Conservation (phyloP, 2,888 invertebrate species). For the Tuberolachnus salignus region DNA sequence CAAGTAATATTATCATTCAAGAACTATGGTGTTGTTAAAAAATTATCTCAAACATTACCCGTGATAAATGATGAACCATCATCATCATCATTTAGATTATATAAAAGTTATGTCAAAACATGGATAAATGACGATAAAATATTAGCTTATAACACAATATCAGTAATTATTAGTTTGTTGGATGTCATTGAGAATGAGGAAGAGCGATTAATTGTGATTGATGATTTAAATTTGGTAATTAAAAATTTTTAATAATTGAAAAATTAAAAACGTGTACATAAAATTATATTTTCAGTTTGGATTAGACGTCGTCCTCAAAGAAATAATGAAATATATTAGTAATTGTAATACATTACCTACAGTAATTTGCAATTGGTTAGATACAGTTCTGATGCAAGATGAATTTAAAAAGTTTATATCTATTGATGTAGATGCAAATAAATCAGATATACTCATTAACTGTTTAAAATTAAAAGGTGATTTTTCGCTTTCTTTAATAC, state of each 20-base stretch:
- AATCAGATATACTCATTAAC: constrained; percentile 33
- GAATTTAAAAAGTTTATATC: constrained; percentile 48
- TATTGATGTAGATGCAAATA: constrained; percentile 16
- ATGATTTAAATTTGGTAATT: constrained; percentile 41
- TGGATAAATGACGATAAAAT: constrained; percentile 41
- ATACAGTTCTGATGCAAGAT: constrained; percentile 27
- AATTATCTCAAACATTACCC: constrained; percentile 34
- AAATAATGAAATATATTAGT: constrained; percentile 52
- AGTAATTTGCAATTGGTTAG: constrained; percentile 43
- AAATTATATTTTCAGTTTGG: constrained; percentile 24
- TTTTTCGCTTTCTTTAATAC: background rate
- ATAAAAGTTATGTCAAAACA: constrained; percentile 31
- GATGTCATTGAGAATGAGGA: constrained; percentile 10
- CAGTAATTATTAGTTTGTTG: constrained; percentile 38
- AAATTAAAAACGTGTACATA: background rate
- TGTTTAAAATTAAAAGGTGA: constrained; percentile 41
- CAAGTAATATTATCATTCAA: constrained; percentile 48
- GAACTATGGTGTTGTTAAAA: constrained; percentile 10
- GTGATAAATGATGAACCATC: background rate
- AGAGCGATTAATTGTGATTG: constrained; percentile 27
- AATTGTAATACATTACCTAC: constrained; percentile 25
- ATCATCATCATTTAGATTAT: constrained; percentile 17
- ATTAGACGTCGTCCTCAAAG: constrained; percentile 36
- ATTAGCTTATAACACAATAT: constrained; percentile 46
- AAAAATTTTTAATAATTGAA: constrained; percentile 7